A percentile compares a stretch with the other conserved stretches of the same genome.
These are phyloP conservation scores for fruit fly (Drosophila melanogaster) DNA, from an alignment of 1,140 invertebrate species.

Conservation along the genomic window DNA sequence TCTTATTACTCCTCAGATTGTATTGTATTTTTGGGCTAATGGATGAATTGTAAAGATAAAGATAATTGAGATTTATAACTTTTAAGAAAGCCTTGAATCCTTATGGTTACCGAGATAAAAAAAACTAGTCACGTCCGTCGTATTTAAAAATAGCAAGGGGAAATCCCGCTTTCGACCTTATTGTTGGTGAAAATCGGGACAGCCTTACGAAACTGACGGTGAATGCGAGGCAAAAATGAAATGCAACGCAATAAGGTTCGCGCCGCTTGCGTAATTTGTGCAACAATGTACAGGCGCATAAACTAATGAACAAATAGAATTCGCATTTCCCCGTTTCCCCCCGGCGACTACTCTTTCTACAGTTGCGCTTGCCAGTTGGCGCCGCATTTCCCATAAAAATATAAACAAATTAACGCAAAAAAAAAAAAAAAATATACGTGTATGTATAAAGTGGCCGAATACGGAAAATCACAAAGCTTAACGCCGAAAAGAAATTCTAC, in stretches of 20 bases:
- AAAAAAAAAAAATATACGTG: conserved; percentile 18
- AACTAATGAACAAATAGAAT: conserved; percentile 63
- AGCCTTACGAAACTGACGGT: conserved; percentile 20
- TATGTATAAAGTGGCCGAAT: conserved; percentile 4
- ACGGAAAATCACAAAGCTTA: neutral
- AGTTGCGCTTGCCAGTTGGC: conserved; percentile 55
- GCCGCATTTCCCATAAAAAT: conserved; percentile 69
- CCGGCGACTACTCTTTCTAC: neutral
- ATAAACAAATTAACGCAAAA: conserved; percentile 48
- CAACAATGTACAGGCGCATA: conserved; percentile 69
- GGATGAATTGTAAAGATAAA: too few species aligned
- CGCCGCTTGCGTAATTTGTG: conserved; percentile 63
- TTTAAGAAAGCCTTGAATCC: too few species aligned
- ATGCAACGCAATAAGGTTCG: conserved; percentile 74
- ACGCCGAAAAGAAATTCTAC: conserved; percentile 6
- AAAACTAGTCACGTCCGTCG: neutral
- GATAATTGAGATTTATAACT: too few species aligned
- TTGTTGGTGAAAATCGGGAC: conserved; percentile 1
- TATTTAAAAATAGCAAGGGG: neutral
- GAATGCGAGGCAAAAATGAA: conserved; percentile 47
- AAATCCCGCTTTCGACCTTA: neutral
- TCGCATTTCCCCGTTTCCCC: neutral
- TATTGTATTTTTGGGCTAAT: too few species aligned
- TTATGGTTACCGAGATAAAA: neutral
- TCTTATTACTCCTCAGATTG: too few species aligned